Evolutionary conservation across 1,140 invertebrate genomes (phyloP), one percentile per base, ranked within the genome.

Genomic region (Ceratoteleas bidentatus): DNA sequence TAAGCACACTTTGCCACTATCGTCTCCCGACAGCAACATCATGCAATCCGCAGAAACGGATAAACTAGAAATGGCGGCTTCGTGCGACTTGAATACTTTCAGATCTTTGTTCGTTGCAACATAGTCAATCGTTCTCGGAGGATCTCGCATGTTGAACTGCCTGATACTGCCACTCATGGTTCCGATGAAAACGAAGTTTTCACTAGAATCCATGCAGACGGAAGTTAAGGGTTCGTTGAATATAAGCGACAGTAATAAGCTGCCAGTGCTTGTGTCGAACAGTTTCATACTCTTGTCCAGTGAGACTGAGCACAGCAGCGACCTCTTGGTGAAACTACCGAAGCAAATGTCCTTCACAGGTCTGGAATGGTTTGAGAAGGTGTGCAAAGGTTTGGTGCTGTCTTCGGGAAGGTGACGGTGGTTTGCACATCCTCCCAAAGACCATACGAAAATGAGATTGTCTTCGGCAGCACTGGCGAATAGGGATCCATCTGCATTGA

Each of bases 381-480:
- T 93, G 74, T 95, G 94, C 0, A 94, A 56, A 11, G 96, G 95
- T 68, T 94, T 92, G 0, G 87, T 52, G 76, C 79, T 93, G 92
- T 47, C 93, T 32, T 93, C 91, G 10, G 91, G 86, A 0, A 75
- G 52, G 3, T 68, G 53, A 87, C 88, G 14, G 93, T 85, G 73
- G 62, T 87, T 87, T 4, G 89, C 81, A 32, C 93, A 89, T 84
- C 88, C 87, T 47, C 88, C 88, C 15, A 95, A 85, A 3, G 91
- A 91, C 96, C 97, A 98, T 0, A 96, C 93, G 75, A 96, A 93
- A 6, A 98, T 94, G 49, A 96, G 92, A 32, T 96, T 96, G 92
- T 98, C 97, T 84, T 97, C 95, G n/a, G 94, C 96, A 2, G 93
- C 96, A 36, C 94, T 94, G 0, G 96, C 92, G 85, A 98, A 94